Conservation (phyloP, 2,888 invertebrate genomes). For the Leptopilina drosophilae region DNA sequence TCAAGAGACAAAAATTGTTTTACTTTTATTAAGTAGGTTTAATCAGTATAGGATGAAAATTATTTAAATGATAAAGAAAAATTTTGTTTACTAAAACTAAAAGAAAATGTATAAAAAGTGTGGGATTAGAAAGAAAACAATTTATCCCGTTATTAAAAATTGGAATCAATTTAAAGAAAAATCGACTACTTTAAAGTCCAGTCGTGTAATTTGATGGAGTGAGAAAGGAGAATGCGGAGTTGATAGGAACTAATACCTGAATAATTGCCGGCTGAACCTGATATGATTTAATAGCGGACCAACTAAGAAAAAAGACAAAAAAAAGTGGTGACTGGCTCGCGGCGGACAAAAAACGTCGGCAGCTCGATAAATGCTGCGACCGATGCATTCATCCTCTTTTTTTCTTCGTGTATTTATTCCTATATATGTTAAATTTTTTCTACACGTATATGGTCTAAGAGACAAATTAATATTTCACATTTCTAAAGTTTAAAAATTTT, state of each 20-base stretch:
- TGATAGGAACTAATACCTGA: constrained; percentile 67
- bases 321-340: constrained; percentile 51
- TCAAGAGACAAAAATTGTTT: too few species aligned
- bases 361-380: constrained; percentile 62
- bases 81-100: too few species aligned
- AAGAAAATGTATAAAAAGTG: too few species aligned
- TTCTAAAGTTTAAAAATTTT: too few species aligned
- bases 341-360: constrained; percentile 53
- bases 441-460: not conserved
- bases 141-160: constrained; percentile 2
- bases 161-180: constrained; percentile 14
- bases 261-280: constrained; percentile 72
- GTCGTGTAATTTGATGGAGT: constrained; percentile 36
- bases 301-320: constrained; percentile 43
- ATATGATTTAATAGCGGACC: constrained; percentile 70
- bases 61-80: too few species aligned
- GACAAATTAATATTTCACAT: not conserved
- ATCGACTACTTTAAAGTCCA: constrained; percentile 32
- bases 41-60: too few species aligned
- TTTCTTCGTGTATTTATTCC: not conserved
- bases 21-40: too few species aligned
- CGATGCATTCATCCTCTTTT: constrained; percentile 24
- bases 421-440: not conserved
- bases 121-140: not conserved
- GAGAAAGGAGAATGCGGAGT: constrained; percentile 52